Evolutionary conservation across 2,888 invertebrate species (phyloP), one percentile per base, ranked within the genome.

Genomic region (Muscina levida): DNA sequence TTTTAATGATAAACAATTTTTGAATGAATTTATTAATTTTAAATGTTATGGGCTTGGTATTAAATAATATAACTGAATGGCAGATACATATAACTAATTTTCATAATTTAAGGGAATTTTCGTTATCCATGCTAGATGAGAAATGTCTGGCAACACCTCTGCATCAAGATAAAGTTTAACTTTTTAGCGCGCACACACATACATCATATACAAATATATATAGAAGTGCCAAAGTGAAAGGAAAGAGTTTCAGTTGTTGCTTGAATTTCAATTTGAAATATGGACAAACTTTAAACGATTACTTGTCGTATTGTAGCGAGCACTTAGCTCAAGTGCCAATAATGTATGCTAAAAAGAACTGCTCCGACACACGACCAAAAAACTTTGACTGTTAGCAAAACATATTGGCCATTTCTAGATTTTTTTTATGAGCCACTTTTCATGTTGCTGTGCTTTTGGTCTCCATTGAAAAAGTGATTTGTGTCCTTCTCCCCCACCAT

Each of bases 261-360:
- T 66, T 66, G 72, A 79, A 76, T 72, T 75, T 79, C 75, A 77
- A 73, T 80, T 80, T 80, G 80, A 80, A 73, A 70, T 76, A 77
- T 80, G 70, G 76, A 66, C 76, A 71, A 80, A 80, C 70, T 77
- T 77, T 80, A 70, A 76, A 73, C 76, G 76, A 79, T 79, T 75
- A 79, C 79, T 79, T 79, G 73, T 80, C 56, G 72, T 77, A 73
- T 73, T 77, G 73, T 68, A 68, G 72, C 42, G 42, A 75, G 75
- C 75, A 79, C 72, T 79, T 72, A 56, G 46, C 62, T 76, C 75
- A 75, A 76, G 79, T 76, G 62, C 75, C 79, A 79, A 79, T 79
- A 75, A 68, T 79, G 67, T 72, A 79, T 75, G 75, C 68, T 76
- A 68, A 75, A 59, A 71, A 46, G 62, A 22, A 44, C 53, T 71